Evolutionary conservation across 2,113 vertebrate genomes (phyloP), one percentile per base, ranked within the genome.

Genomic region (Dicrurus megarhynchus): DNA sequence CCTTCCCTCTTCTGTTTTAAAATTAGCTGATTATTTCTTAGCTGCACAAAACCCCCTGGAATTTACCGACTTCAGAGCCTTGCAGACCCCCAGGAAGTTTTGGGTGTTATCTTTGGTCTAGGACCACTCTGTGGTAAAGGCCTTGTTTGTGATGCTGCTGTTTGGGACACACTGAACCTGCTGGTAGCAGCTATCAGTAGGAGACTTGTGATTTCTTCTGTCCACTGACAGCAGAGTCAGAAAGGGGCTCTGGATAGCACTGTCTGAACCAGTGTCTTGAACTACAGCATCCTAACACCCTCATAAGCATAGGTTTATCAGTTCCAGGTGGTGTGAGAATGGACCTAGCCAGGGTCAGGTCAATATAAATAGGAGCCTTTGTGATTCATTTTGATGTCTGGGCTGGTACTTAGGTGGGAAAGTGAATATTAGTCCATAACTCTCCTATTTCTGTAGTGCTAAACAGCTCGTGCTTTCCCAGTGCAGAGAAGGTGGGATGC

Each of bases 1-100:
- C 35, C 91, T 95, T 93, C 63, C 82, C 75, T 90, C 17, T 46
- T 89, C 42, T 93, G 41, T 46, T 80, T 93, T 67, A 55, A 83
- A 95, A 91, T 55, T 16, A 81, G 8, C 46, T 46, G 55, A 67
- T 55, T 20, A 39, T 68, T 89, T 94, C 65, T 55, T 60, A 85
- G 50, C 18, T 73, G 20, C 73, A 59, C 8, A 93, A 71, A 79
- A 5, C 9, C 80, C 63, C 37, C 8, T 4, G 13, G 42, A 67
- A 88, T 76, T 77, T 73, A 63, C 10, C 55, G 73, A 11, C 59
- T 65, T 88, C 75, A 80, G 75, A 76, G 50, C 13, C 23, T 63
- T 69, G 39, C n/a, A 95, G n/a, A 14, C 24, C 24, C 27, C 10
- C 74, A 56, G n/a, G 33, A 80, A 35, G 10, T 74, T 73, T 80